Base-by-base conservation (phyloP, 2,113 vertebrate genomes). In the Lepisosteus osseus region DNA sequence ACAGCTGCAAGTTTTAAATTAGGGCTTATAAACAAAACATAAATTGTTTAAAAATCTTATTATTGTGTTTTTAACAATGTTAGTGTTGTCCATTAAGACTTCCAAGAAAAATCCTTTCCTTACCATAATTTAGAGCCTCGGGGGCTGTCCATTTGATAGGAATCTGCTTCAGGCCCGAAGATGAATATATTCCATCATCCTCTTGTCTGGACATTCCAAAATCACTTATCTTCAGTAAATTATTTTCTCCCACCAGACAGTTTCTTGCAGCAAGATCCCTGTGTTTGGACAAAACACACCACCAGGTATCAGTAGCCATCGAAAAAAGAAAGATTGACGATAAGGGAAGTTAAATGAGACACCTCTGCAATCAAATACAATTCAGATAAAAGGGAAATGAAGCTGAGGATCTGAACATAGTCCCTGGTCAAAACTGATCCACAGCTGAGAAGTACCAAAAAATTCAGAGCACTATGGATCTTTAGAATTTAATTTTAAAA, bases 131-230 rank as follows among this genome's bases (percentile, higher is more conserved):
- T 3, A 99, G 93, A 5, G 97, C 97, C 83, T 99, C 97, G n/a
- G 97, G 97, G 51, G 97, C 97, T 0, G 97, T 99, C 97, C 97
- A 99, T 71, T 99, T 99, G 84, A 99, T 99, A n/a, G 97, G 97
- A 76, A 99, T 99, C 86, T 99, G 97, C 76, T 98, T 99, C 70
- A 99, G 87, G 67, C 97, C 97, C 51, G 97, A 98, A 0, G 97
- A 98, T 57, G 97, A 99, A 78, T 99, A 99, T 40, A 99, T 93
- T 0, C 97, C 97, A 17, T 98, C 96, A 2, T 98, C 97, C 70
- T 98, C 97, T 84, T 99, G 97, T 42, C 97, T 93, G 69, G 96
- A 98, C 97, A 99, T 99, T 79, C 97, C 97, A 84, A 99, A 99
- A 72, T 99, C 97, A 0, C 96, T 98, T 89, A 99, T 99, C 93